Evolutionary conservation across 2,113 vertebrate species (phyloP), one percentile per base, ranked within the genome.

Genomic region (Austrofundulus limnaeus): DNA sequence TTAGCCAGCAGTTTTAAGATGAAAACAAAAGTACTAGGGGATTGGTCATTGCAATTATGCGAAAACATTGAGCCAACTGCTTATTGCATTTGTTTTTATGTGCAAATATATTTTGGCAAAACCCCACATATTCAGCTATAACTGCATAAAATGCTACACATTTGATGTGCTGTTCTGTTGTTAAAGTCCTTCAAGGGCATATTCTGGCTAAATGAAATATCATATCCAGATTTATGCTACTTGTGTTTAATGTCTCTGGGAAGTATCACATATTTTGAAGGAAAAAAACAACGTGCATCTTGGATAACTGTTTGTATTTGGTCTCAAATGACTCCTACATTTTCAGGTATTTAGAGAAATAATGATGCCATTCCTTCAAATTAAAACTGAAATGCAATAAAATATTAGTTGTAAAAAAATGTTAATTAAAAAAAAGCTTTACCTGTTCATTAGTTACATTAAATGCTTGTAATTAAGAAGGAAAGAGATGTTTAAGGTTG

Each of bases 101-200:
- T 42, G 73, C 63, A 83, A 76, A 82, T 69, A 72, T 61, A 61
- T 55, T 57, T 81, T 87, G 75, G 73, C 88, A 87, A 87, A 78
- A 75, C 66, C 62, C 86, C 89, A 81, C 55, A 74, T 74, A 66
- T 61, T 55, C n/a, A 31, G 71, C 74, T 81, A 61, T 77, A 84
- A 84, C 83, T 78, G 82, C 70, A 62, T 43, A 77, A 80, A 70
- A 77, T 58, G 64, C 71, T 55, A 56, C 47, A 2, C 47, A 52
- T 87, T 83, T 89, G 83, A 86, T 83, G 83, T 84, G 82, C 52
- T 42, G 31, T 71, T 69, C 75, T 86, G 83, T 82, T 81, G 83
- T 66, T 61, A 76, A 81, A 80, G 25, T 70, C 78, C 87, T 89
- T 77, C 70, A 66, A 87, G 84, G 82, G 75, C 63, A 81, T 67